These are phyloP conservation scores for Caracal caracal DNA, from an alignment of 2,113 vertebrate species.

Conservation along the genomic window DNA sequence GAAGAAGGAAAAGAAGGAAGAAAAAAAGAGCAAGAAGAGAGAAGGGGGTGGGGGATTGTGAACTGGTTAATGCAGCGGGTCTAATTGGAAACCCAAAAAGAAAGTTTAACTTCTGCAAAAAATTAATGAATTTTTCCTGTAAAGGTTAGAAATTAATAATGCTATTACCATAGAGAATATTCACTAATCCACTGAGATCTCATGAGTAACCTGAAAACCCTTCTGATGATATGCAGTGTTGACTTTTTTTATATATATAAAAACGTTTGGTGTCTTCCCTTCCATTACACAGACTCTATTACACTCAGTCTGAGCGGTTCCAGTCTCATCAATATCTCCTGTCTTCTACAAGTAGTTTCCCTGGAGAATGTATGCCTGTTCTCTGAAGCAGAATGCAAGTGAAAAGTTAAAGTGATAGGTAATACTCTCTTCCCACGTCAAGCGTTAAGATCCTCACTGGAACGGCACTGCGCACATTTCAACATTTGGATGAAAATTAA, in stretches of 20 bases:
- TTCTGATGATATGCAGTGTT: not conserved
- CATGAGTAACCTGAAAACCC: constrained; percentile 9
- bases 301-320: not conserved
- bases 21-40: not conserved
- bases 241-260: not conserved
- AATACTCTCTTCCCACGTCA: not conserved
- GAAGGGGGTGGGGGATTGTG: not conserved
- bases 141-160: constrained; percentile 56
- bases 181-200: not conserved
- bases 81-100: not conserved
- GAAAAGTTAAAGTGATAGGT: not conserved
- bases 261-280: not conserved
- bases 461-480: not conserved
- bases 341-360: not conserved
- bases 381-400: not conserved
- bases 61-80: not conserved
- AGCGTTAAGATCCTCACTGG: not conserved
- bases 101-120: constrained; percentile 30
- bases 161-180: constrained; percentile 60
- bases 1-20: not conserved
- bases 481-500: constrained; percentile 9
- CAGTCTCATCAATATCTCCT: not conserved
- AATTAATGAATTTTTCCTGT: not conserved
- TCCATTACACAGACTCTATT: not conserved
- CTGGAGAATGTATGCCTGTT: not conserved